Evolutionary conservation across 2,797 vertebrate species (phyloP).

Genomic region (Orientallactaga sibirica): DNA sequence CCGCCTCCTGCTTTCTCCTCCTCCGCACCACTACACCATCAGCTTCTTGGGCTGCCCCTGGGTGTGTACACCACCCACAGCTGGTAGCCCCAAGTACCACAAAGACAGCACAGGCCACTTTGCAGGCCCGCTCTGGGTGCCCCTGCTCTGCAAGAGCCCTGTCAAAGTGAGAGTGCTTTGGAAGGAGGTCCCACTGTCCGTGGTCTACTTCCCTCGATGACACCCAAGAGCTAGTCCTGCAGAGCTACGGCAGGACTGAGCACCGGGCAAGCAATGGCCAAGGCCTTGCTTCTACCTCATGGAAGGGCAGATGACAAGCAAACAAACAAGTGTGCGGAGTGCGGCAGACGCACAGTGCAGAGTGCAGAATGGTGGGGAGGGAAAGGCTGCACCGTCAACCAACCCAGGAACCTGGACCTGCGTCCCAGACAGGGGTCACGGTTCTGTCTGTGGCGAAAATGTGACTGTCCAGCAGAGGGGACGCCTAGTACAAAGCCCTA

Average conservation of each 20-base stretch:
- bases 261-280: accelerated
- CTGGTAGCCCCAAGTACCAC: not conserved
- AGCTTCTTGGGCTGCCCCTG: not conserved
- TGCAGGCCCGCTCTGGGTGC: not conserved
- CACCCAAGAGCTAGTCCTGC: too few relatives aligned
- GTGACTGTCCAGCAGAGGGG: not conserved
- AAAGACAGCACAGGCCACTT: accelerated
- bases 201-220: accelerated
- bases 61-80: not conserved
- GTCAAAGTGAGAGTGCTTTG: accelerated
- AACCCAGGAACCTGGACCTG: not conserved
- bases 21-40: too few relatives aligned
- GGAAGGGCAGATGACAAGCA: not conserved
- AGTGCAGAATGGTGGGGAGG: not conserved
- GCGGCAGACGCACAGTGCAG: not conserved
- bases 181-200: accelerated
- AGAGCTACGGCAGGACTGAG: not conserved
- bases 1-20: not conserved
- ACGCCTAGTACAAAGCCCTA: not conserved
- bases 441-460: not conserved
- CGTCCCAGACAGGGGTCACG: not conserved
- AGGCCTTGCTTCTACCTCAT: not conserved
- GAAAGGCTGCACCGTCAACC: too few relatives aligned
- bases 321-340: accelerated
- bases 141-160: accelerated